Base-by-base conservation (phyloP, 2,113 vertebrate genomes). In the Progne subis region DNA sequence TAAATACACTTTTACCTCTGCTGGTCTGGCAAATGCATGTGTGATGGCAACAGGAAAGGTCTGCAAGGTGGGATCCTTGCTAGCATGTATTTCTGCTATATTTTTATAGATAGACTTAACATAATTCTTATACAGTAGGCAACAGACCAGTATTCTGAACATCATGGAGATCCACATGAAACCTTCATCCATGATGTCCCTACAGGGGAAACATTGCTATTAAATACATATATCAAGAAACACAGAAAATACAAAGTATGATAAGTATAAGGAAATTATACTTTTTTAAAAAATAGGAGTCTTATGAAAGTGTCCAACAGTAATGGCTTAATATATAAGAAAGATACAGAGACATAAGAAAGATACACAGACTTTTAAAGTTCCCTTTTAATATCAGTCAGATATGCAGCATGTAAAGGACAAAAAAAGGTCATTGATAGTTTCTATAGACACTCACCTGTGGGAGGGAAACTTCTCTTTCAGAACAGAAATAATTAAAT, bases 401-500 rank as follows among this genome's bases (percentile, higher is more conserved):
- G 37, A 89, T 29, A 89, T 4, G 39, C 14, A 82, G 46, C 43
- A 74, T 0, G 16, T 52, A 87, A 34, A 92, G 41, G 21, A 67
- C 47, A 41, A 41, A 44, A 61, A 88, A 86, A 67, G 6, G 21
- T 28, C 34, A 44, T 13, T 44, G 25, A 19, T 11, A 65, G 28
- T 47, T 75, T 79, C 65, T 52, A 52, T 3, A 72, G 26, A n/a
- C 8, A 69, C 97, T 91, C 91, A 99, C 99, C 98, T 98, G 97
- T 99, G 98, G 24, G 98, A 98, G 46, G 99, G 98, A 97, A 98
- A 99, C 85, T 97, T 98, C 78, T 98, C 97, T 49, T 97, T 98
- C 85, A 99, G 96, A 61, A 98, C 98, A 70, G 98, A 98, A 94
- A 99, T 98, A 77, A 99, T 99, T 49, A 99, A 90, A 21, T 98